Evolutionary conservation across 2,797 vertebrate genomes (phyloP).

Genomic region (Lophius americanus): DNA sequence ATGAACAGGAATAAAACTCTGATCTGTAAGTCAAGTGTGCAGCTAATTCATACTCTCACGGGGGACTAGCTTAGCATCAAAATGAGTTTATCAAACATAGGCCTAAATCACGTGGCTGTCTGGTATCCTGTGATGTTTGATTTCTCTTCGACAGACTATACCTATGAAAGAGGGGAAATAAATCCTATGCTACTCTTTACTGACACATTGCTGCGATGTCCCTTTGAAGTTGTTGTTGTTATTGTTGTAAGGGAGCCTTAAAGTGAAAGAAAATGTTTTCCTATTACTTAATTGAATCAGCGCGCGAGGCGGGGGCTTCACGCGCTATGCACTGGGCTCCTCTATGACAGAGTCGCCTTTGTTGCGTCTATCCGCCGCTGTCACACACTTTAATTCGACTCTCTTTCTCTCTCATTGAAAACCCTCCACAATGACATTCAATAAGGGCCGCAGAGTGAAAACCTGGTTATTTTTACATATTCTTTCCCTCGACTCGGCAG

Average conservation of each 20-base stretch:
- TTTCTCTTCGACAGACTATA: background rate
- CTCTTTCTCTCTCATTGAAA: constrained; percentile 99
- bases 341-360: constrained; percentile 99
- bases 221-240: constrained; percentile 90
- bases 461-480: constrained; percentile 98
- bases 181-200: constrained; percentile 63
- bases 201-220: constrained; percentile 57
- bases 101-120: no score
- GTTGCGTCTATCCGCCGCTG: constrained; percentile 99
- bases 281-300: constrained; percentile 99
- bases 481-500: constrained; percentile 90
- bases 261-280: constrained; percentile 99
- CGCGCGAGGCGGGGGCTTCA: constrained; percentile 94
- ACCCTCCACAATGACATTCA: constrained; percentile 99
- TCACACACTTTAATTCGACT: constrained; percentile 99
- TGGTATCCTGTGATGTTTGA: background rate
- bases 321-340: constrained; percentile 93
- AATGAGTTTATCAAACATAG: no score
- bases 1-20: no score
- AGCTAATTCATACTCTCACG: no score
- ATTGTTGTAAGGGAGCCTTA: constrained; percentile 84
- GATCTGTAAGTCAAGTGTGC: no score
- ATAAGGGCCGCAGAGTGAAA: constrained; percentile 97
- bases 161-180: background rate
- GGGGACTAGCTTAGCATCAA: background rate